These are phyloP conservation scores for Hybognathus amarus DNA, from an alignment of 2,797 vertebrate genomes.

Conservation along the genomic window DNA sequence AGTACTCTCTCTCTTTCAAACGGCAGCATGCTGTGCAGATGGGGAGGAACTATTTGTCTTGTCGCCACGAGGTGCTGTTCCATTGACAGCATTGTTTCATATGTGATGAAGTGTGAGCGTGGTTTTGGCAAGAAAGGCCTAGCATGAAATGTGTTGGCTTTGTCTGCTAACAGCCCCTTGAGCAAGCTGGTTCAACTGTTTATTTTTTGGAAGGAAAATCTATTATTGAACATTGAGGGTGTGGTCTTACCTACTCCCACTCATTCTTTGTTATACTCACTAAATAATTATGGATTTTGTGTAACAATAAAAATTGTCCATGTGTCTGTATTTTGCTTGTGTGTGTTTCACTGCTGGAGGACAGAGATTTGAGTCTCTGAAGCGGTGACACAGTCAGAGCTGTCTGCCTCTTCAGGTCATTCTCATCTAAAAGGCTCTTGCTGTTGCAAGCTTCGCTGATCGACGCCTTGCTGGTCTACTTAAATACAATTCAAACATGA, in stretches of 20 bases:
- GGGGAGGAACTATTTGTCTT: slow-evolving; percentile 48
- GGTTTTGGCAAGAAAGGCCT: slow-evolving; percentile 25
- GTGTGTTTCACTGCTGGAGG: background rate
- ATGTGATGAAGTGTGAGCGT: slow-evolving; percentile 37
- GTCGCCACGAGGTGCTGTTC: slow-evolving; percentile 32
- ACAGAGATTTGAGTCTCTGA: background rate
- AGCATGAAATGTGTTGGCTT: slow-evolving; percentile 34
- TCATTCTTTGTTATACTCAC: background rate
- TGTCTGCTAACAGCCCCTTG: slow-evolving; percentile 41
- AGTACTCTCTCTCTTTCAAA: slow-evolving; percentile 5
- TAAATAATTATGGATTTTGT: slow-evolving; percentile 27
- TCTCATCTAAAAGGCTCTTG: background rate
- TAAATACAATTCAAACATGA: background rate
- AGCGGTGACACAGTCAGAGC: background rate
- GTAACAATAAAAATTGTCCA: background rate
- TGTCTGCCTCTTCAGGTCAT: slow-evolving; percentile 19
- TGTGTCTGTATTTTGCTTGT: slow-evolving; percentile 3
- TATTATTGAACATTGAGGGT: slow-evolving; percentile 27
- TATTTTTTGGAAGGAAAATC: slow-evolving; percentile 22
- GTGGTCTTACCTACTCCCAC: background rate
- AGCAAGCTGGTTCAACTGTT: slow-evolving; percentile 24
- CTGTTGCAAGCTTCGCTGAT: background rate
- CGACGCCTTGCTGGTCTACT: background rate
- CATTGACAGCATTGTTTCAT: slow-evolving; percentile 43
- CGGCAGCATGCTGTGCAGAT: slow-evolving; percentile 32